Evolutionary conservation across 2,888 invertebrate species (phyloP).

Genomic region (Syrphus vitripennis): DNA sequence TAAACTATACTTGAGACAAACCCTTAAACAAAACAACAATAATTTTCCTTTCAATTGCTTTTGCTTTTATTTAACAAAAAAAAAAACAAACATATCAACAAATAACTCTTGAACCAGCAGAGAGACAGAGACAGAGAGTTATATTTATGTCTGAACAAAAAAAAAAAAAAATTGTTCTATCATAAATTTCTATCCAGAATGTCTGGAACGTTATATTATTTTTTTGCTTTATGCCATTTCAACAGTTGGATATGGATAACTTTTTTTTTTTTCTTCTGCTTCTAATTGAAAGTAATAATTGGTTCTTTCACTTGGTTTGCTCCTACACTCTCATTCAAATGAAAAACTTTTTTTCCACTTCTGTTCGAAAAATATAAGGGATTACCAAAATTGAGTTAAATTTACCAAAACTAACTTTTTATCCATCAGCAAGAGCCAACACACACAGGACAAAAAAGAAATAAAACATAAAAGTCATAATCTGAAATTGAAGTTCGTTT

Average conservation of each 20-base stretch:
- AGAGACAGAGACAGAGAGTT: background rate
- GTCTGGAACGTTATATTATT: background rate
- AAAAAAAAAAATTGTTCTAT: background rate
- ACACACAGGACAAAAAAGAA: background rate
- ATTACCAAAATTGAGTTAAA: conserved; percentile 38
- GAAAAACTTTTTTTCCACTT: background rate
- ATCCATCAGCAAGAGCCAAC: conserved; percentile 4
- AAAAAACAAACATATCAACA: background rate
- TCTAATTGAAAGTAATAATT: conserved; percentile 61
- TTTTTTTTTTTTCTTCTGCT: conserved; percentile 36
- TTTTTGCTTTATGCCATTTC: background rate
- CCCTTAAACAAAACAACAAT: background rate
- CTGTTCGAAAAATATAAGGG: background rate
- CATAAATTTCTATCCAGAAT: background rate
- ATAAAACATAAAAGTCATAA: conserved; percentile 57
- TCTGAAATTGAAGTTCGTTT: conserved; percentile 59
- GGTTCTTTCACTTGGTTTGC: conserved; percentile 23
- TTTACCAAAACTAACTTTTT: conserved; percentile 22
- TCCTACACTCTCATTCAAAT: background rate
- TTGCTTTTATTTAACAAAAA: background rate
- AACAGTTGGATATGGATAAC: conserved; percentile 43
- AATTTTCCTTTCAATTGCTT: background rate
- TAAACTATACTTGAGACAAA: background rate
- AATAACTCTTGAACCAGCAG: background rate
- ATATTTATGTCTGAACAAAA: background rate